Evolutionary conservation across 2,797 vertebrate species (phyloP).

Genomic region (Mus spretus): DNA sequence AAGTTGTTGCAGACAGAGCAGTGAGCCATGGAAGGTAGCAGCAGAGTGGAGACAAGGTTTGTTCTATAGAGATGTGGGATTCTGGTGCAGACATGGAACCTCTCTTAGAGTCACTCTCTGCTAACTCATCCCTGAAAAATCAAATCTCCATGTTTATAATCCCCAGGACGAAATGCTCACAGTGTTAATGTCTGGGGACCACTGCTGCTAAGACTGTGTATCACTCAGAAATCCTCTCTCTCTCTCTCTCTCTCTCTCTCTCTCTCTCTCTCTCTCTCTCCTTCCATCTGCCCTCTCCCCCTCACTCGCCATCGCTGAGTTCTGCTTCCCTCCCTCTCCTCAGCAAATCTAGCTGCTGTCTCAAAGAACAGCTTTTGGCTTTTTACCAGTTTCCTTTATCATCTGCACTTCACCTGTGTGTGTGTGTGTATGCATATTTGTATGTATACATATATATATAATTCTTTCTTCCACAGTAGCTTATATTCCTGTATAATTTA

Average conservation of each 20-base stretch:
- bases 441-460: no score
- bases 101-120: neutral
- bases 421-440: neutral
- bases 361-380: neutral
- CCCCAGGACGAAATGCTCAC: no score
- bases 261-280: no score
- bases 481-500: neutral
- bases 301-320: neutral
- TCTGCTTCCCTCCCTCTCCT: neutral
- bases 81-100: neutral
- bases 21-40: neutral
- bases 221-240: neutral
- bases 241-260: neutral
- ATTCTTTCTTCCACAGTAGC: neutral
- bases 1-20: no score
- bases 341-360: neutral
- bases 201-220: neutral
- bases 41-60: no score
- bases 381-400: neutral
- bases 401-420: neutral
- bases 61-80: neutral
- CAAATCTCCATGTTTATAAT: fast-evolving
- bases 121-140: neutral
- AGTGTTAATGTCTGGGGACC: no score
- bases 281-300: neutral